A percentile compares a stretch with the other conserved stretches of the same genome.
phyloP scores from a whole-genome alignment of 2,797 vertebrate species.

The Galagoides demidoff region DNA sequence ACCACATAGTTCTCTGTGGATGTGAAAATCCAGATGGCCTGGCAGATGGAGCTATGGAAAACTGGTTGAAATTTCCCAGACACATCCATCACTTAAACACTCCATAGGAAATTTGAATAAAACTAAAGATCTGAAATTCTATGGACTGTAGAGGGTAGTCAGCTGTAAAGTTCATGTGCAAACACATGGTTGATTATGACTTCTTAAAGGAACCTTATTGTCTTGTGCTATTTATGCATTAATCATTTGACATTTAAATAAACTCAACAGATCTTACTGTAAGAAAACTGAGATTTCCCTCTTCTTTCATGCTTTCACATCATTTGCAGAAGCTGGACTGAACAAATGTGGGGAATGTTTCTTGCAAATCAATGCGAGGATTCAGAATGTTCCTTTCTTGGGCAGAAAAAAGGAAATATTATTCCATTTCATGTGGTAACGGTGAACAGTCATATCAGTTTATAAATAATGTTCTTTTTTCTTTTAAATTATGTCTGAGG shows the following conservation, averaged over 20 bases:
- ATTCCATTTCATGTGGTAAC: not conserved
- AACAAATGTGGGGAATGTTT: not conserved
- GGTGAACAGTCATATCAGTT: not conserved
- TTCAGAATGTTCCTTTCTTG: not conserved
- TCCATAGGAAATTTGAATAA: conserved; percentile 78
- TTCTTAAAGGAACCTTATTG: conserved; percentile 72
- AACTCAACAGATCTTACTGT: conserved; percentile 43
- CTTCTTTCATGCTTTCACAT: not conserved
- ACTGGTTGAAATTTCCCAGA: conserved; percentile 85
- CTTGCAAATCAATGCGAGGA: not conserved
- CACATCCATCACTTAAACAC: conserved; percentile 76
- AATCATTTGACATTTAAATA: conserved; percentile 33
- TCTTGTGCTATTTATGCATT: conserved; percentile 60
- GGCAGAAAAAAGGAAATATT: not conserved
- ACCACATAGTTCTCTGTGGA: conserved; percentile 79
- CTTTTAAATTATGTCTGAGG: not conserved
- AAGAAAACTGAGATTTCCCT: not conserved
- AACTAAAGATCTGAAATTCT: conserved; percentile 82
- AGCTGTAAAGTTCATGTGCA: conserved; percentile 78
- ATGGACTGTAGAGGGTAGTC: conserved; percentile 74
- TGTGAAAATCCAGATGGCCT: conserved; percentile 87
- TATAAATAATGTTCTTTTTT: conserved; percentile 14
- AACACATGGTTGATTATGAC: conserved; percentile 65
- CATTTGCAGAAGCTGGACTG: not conserved
- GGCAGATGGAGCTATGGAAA: conserved; percentile 86